Percentiles rank a stretch among this genome's conserved stretches.
phyloP scores from a whole-genome alignment of 1,140 invertebrate genomes.

The Penaeus japonicus region DNA sequence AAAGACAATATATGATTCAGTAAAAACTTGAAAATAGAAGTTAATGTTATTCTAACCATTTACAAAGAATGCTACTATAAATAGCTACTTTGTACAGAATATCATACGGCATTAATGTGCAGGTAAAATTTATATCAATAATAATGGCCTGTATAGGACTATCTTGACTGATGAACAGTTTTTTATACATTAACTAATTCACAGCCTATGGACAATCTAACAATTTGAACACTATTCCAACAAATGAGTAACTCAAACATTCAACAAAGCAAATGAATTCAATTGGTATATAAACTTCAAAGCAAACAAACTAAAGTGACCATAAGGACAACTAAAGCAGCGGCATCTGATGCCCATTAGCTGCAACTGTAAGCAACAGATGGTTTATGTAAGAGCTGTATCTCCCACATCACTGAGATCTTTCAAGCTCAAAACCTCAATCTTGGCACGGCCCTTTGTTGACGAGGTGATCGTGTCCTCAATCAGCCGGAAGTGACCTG shows the following conservation, averaged over 20 bases:
- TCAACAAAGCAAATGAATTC: neutral
- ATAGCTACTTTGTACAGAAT: neutral
- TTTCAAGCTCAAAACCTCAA: slow-evolving; percentile 91
- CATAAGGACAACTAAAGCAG: neutral
- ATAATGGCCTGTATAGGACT: too few relatives aligned
- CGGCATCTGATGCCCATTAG: neutral
- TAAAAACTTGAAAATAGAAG: neutral
- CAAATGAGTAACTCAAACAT: too few relatives aligned
- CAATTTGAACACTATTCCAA: too few relatives aligned
- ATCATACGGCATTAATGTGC: neutral
- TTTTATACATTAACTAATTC: too few relatives aligned
- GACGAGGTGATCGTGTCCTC: slow-evolving; percentile 84
- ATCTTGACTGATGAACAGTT: too few relatives aligned
- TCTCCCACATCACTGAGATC: slow-evolving; percentile 87
- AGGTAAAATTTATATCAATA: neutral
- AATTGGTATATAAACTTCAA: neutral
- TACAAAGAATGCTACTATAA: neutral
- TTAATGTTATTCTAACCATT: neutral
- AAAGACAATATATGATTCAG: neutral
- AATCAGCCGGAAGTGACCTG: slow-evolving; percentile 87
- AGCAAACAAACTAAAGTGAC: neutral
- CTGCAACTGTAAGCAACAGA: neutral
- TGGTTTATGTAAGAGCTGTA: neutral
- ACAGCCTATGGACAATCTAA: too few relatives aligned
- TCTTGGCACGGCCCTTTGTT: slow-evolving; percentile 83